Evolutionary conservation across 2,797 vertebrate species (phyloP).

Genomic region (Emydoidea blandingii): DNA sequence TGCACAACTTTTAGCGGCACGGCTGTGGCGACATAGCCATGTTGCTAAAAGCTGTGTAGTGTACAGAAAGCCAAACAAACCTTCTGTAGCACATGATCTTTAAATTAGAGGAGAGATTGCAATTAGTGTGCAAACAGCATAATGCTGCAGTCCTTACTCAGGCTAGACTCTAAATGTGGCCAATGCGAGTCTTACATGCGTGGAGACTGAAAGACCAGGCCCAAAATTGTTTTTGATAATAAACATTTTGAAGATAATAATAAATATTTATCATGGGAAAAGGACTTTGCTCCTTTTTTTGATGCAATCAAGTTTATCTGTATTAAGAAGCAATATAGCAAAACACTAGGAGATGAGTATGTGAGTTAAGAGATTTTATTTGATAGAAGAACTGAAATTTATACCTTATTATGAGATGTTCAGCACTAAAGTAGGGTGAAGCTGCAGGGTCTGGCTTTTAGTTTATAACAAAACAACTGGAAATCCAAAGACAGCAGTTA

Average conservation of each 20-base stretch:
- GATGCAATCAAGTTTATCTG: accelerated
- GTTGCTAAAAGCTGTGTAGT: too few relatives aligned
- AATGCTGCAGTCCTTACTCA: accelerated
- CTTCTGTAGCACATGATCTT: accelerated
- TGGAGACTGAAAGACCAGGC: background rate
- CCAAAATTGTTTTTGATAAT: background rate
- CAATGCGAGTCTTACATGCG: background rate
- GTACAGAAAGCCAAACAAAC: background rate
- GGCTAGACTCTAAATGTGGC: background rate
- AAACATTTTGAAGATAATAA: background rate
- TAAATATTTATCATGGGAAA: accelerated
- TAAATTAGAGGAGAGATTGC: accelerated
- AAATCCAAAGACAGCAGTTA: background rate
- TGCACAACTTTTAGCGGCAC: too few relatives aligned
- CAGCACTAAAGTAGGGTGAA: accelerated
- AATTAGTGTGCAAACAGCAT: accelerated
- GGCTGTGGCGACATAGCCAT: too few relatives aligned
- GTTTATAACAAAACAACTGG: background rate
- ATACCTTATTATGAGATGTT: accelerated
- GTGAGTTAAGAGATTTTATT: background rate
- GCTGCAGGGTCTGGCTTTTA: background rate
- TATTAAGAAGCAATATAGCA: background rate
- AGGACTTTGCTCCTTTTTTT: background rate
- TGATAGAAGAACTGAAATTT: background rate
- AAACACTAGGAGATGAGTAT: background rate